Evolutionary conservation across 2,888 invertebrate genomes (phyloP).

Genomic region (Lycocerus yunnanus): DNA sequence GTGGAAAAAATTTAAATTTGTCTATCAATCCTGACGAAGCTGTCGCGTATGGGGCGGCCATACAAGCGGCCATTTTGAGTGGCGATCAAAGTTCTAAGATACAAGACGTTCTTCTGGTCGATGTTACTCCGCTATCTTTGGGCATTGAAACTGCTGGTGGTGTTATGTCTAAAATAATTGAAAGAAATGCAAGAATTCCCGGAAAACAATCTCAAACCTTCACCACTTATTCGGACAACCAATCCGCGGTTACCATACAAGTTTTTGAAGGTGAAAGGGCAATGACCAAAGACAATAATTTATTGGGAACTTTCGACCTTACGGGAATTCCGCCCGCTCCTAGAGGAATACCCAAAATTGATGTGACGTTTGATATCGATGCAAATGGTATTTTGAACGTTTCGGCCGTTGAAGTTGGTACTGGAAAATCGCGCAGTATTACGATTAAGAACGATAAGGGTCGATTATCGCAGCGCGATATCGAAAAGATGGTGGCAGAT

Average conservation of each 20-base stretch:
- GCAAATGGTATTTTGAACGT: slow-evolving; percentile 73
- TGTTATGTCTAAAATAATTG: slow-evolving; percentile 69
- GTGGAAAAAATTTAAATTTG: slow-evolving; percentile 71
- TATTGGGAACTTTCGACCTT: slow-evolving; percentile 56
- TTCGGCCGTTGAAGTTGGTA: slow-evolving; percentile 59
- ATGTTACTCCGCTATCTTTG: slow-evolving; percentile 59
- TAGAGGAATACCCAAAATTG: slow-evolving; percentile 59
- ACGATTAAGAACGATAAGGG: slow-evolving; percentile 86
- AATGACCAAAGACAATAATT: slow-evolving; percentile 64
- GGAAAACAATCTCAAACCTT: slow-evolving; percentile 75
- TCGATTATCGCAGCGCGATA: slow-evolving; percentile 78
- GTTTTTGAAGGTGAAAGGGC: slow-evolving; percentile 66
- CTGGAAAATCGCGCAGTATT: slow-evolving; percentile 73
- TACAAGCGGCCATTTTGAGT: slow-evolving; percentile 74
- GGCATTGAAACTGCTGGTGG: slow-evolving; percentile 61
- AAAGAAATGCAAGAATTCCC: slow-evolving; percentile 73
- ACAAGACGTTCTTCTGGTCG: slow-evolving; percentile 64
- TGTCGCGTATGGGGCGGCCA: slow-evolving; percentile 78
- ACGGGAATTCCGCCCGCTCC: slow-evolving; percentile 62
- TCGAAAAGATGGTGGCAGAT: slow-evolving; percentile 78
- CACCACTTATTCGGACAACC: slow-evolving; percentile 82
- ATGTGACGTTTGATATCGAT: slow-evolving; percentile 73
- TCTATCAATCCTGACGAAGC: slow-evolving; percentile 83
- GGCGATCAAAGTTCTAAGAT: slow-evolving; percentile 65
- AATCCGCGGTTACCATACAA: slow-evolving; percentile 74